Conservation (phyloP, 2,888 invertebrate species). For the Noctua fimbriata region DNA sequence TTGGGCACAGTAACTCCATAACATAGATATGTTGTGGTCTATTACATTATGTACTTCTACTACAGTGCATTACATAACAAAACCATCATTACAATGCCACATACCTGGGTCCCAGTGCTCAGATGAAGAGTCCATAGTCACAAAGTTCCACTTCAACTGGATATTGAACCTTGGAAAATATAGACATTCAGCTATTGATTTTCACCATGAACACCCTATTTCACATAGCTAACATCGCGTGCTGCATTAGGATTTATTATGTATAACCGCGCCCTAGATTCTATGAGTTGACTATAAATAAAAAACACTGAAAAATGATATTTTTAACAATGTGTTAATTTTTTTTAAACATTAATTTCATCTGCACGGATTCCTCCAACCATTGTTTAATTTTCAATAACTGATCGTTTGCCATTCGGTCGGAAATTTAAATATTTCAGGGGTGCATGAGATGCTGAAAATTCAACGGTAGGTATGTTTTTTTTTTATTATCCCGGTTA, state of each 20-base stretch:
- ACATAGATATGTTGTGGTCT: not conserved
- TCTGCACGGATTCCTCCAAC: not conserved
- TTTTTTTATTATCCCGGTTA: constrained; percentile 2
- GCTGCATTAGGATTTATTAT: constrained; percentile 22
- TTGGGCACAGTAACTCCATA: not conserved
- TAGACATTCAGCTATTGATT: constrained; percentile 51
- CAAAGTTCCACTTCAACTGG: constrained; percentile 60
- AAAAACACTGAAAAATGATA: not conserved
- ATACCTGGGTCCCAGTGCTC: constrained; percentile 87
- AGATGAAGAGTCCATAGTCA: constrained; percentile 80
- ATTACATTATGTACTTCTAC: not conserved
- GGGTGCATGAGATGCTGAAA: constrained; percentile 22
- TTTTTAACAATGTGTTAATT: not conserved
- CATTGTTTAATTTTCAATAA: not conserved
- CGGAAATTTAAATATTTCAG: not conserved
- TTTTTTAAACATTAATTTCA: not conserved
- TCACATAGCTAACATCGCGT: constrained; percentile 14
- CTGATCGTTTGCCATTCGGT: constrained; percentile 3
- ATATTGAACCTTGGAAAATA: constrained; percentile 45
- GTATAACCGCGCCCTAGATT: constrained; percentile 56
- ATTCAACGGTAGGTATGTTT: not conserved
- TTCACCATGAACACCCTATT: constrained; percentile 15
- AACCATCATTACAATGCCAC: constrained; percentile 44
- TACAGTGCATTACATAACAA: constrained; percentile 9
- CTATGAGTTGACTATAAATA: not conserved